Evolutionary conservation across 2,888 invertebrate genomes (phyloP).

Genomic region (Bibio marci): DNA sequence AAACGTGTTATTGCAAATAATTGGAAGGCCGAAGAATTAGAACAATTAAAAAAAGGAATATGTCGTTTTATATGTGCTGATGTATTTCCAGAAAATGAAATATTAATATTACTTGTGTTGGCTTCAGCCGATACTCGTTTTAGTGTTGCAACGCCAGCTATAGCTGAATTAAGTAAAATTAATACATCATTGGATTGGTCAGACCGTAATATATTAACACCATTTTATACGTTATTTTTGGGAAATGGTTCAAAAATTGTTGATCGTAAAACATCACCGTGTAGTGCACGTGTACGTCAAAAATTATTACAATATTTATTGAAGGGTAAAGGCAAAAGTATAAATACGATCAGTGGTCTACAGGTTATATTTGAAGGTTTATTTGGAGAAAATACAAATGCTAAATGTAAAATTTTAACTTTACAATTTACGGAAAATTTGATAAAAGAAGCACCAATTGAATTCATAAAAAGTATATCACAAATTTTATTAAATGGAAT

Average conservation of each 20-base stretch:
- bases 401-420: constrained; percentile 62
- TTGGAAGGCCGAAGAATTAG: constrained; percentile 61
- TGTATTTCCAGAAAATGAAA: constrained; percentile 55
- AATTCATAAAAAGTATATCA: constrained; percentile 24
- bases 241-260: constrained; percentile 32
- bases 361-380: constrained; percentile 80
- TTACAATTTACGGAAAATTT: constrained; percentile 68
- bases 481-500: constrained; percentile 26
- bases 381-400: constrained; percentile 68
- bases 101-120: constrained; percentile 60
- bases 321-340: constrained; percentile 49
- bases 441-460: constrained; percentile 39
- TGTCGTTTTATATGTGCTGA: constrained; percentile 69
- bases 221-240: constrained; percentile 58
- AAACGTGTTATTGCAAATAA: constrained; percentile 58
- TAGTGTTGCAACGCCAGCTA: constrained; percentile 75
- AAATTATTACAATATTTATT: constrained; percentile 73
- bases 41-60: constrained; percentile 59
- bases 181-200: constrained; percentile 67
- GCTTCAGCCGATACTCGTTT: constrained; percentile 80
- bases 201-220: constrained; percentile 45
- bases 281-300: constrained; percentile 66
- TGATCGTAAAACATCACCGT: constrained; percentile 59
- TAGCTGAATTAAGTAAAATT: constrained; percentile 66
- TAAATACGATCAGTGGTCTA: constrained; percentile 62